Conservation (phyloP, 2,113 vertebrate species). For the Lampris incognitus region DNA sequence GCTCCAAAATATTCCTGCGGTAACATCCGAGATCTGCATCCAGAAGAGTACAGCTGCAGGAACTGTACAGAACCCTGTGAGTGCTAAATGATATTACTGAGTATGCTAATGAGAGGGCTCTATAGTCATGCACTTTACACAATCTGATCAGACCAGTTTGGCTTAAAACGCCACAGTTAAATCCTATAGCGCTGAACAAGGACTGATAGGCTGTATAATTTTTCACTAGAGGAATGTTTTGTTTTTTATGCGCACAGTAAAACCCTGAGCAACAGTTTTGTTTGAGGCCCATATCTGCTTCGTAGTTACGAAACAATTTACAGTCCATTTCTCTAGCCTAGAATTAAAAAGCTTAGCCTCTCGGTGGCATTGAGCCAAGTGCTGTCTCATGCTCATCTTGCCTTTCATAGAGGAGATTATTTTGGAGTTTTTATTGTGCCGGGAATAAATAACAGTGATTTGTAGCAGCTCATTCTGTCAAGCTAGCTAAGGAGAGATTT, state of each 20-base stretch:
- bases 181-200: too few relatives aligned
- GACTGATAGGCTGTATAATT: neutral
- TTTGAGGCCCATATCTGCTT: neutral
- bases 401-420: too few relatives aligned
- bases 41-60: too few relatives aligned
- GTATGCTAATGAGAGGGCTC: slow-evolving; percentile 11
- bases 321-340: too few relatives aligned
- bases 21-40: too few relatives aligned
- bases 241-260: neutral
- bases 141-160: too few relatives aligned
- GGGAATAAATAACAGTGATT: slow-evolving; percentile 41
- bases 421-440: slow-evolving; percentile 2
- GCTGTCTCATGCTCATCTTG: too few relatives aligned
- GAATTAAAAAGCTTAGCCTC: too few relatives aligned
- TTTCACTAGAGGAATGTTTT: neutral
- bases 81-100: neutral
- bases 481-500: slow-evolving; percentile 25
- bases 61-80: too few relatives aligned
- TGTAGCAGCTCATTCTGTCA: slow-evolving; percentile 5
- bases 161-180: too few relatives aligned
- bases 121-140: neutral
- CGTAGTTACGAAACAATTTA: neutral
- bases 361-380: too few relatives aligned
- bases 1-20: too few relatives aligned
- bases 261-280: neutral